A percentile compares a stretch with the other conserved stretches of the same genome.
Conservation (phyloP, 2,888 invertebrate genomes). For the Calameuta idolon region DNA sequence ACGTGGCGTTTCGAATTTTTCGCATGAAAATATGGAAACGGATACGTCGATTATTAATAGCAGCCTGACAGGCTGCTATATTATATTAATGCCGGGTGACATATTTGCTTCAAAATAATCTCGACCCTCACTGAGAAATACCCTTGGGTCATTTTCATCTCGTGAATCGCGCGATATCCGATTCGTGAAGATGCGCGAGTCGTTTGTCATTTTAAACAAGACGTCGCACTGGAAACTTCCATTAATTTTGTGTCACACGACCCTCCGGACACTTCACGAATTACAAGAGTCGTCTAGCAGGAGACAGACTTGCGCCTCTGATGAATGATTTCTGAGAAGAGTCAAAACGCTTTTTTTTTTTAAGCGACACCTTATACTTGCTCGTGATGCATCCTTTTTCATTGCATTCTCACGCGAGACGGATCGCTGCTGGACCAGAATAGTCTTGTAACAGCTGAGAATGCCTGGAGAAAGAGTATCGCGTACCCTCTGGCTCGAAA, state of each 20-base stretch:
- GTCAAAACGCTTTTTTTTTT: slow-evolving; percentile 14
- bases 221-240: slow-evolving; percentile 40
- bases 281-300: slow-evolving; percentile 47
- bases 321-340: slow-evolving; percentile 57
- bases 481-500: background rate
- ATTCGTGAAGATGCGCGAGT: slow-evolving; percentile 30
- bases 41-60: background rate
- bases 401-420: slow-evolving; percentile 19
- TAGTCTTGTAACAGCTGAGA: slow-evolving; percentile 12
- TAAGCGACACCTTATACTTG: slow-evolving; percentile 30
- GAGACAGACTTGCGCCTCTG: slow-evolving; percentile 50
- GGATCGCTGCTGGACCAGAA: background rate
- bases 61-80: background rate
- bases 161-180: slow-evolving; percentile 31
- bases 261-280: slow-evolving; percentile 32
- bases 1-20: background rate
- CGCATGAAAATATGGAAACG: background rate
- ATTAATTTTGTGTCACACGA: slow-evolving; percentile 54
- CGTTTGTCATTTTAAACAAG: slow-evolving; percentile 59
- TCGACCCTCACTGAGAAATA: background rate
- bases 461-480: slow-evolving; percentile 22
- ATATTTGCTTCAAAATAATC: background rate
- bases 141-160: background rate
- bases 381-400: slow-evolving; percentile 17
- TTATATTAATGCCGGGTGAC: background rate